Evolutionary conservation across 1,140 invertebrate genomes (phyloP).

Genomic region (Bombus superbus): DNA sequence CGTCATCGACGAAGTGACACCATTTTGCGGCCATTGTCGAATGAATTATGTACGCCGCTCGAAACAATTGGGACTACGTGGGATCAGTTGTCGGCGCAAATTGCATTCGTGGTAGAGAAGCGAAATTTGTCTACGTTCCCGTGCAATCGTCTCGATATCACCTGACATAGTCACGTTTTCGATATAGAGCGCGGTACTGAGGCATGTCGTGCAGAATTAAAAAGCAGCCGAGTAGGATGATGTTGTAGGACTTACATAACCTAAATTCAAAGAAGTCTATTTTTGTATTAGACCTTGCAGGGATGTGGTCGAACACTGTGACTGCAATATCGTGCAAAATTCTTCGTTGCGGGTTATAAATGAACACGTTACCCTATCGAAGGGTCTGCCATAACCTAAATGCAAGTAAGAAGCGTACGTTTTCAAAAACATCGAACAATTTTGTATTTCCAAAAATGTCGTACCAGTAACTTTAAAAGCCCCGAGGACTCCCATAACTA

Average conservation of each 20-base stretch:
- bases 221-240: not conserved
- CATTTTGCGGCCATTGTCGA: slow-evolving; percentile 3
- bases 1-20: not conserved
- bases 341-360: not conserved
- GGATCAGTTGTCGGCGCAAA: not conserved
- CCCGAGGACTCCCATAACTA: too few species aligned
- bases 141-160: not conserved
- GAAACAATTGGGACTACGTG: slow-evolving; percentile 8
- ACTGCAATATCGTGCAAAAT: not conserved
- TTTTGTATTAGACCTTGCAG: not conserved
- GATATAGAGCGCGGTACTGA: not conserved
- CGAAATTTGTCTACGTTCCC: not conserved
- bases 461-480: too few species aligned
- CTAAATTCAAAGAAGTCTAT: not conserved
- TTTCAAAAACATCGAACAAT: not conserved
- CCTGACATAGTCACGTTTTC: not conserved
- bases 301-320: not conserved
- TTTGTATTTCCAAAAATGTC: too few species aligned
- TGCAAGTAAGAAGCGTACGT: too few species aligned
- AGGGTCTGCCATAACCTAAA: too few species aligned
- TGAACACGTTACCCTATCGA: not conserved
- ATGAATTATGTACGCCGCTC: slow-evolving; percentile 6
- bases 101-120: not conserved
- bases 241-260: not conserved
- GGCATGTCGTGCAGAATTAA: not conserved